phyloP scores from a whole-genome alignment of 2,888 invertebrate species.

The Mythimna albipuncta region DNA sequence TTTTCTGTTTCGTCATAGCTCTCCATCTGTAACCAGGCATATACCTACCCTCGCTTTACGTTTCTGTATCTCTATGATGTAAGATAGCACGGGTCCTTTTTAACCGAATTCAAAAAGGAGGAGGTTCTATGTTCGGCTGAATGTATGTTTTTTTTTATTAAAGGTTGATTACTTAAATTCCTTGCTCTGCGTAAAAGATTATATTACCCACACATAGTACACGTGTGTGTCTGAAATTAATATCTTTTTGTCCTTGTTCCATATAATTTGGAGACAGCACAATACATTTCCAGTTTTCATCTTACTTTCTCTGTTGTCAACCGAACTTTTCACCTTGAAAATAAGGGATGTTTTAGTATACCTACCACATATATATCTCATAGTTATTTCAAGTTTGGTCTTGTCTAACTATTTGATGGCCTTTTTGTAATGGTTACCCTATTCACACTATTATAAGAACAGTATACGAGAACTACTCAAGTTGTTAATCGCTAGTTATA shows the following conservation, averaged over 20 bases:
- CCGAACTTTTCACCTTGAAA: background rate
- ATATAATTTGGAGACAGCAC: background rate
- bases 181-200: background rate
- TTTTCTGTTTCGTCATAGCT: too few species aligned
- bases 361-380: too few species aligned
- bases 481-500: slow-evolving; percentile 54
- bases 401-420: background rate
- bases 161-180: background rate
- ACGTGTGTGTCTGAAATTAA: background rate
- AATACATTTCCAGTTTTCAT: background rate
- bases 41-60: too few species aligned
- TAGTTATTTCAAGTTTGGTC: too few species aligned
- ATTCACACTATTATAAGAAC: slow-evolving; percentile 45
- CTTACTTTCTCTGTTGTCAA: background rate
- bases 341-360: too few species aligned
- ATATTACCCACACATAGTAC: background rate
- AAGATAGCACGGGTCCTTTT: too few species aligned
- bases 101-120: too few species aligned
- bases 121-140: too few species aligned
- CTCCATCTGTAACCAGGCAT: too few species aligned
- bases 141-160: too few species aligned
- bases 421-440: slow-evolving; percentile 43
- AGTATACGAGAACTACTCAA: slow-evolving; percentile 29
- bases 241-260: background rate
- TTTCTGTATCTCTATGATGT: too few species aligned